A percentile compares a stretch with the other conserved stretches of the same genome.
Conservation (phyloP, 2,888 invertebrate genomes). For the Andrena marginata region DNA sequence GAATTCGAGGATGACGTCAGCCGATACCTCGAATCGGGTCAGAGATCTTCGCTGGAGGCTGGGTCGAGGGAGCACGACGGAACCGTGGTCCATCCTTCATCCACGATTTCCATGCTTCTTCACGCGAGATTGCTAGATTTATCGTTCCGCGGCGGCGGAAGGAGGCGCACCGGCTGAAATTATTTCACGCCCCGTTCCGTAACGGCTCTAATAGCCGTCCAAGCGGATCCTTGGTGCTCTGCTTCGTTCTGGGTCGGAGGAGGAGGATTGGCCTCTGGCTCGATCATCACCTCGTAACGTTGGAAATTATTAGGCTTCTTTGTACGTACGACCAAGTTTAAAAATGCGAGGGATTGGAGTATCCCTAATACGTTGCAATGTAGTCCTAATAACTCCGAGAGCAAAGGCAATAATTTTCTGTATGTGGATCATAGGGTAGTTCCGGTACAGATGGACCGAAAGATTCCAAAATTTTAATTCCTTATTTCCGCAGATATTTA, state of each 20-base stretch:
- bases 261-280: background rate
- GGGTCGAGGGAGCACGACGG: constrained; percentile 7
- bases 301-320: background rate
- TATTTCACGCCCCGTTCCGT: constrained; percentile 67
- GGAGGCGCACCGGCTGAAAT: constrained; percentile 43
- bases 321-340: background rate
- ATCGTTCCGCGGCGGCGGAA: constrained; percentile 43
- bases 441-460: too few species aligned
- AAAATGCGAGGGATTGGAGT: background rate
- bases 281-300: constrained; percentile 22
- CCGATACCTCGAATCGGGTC: constrained; percentile 40
- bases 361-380: too few species aligned
- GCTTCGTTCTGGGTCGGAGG: constrained; percentile 40
- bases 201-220: constrained; percentile 46
- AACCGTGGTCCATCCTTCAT: constrained; percentile 26
- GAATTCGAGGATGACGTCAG: constrained; percentile 42
- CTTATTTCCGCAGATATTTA: too few species aligned
- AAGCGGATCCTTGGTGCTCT: constrained; percentile 42
- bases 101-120: constrained; percentile 48
- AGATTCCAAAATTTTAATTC: too few species aligned
- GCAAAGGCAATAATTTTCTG: too few species aligned
- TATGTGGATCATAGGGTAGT: too few species aligned
- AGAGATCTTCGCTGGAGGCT: constrained; percentile 36
- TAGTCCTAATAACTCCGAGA: too few species aligned
- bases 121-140: constrained; percentile 40